Percentiles rank a stretch among this genome's conserved stretches.
phyloP scores from a whole-genome alignment of 2,797 vertebrate genomes.

The Myoxocephalus aenaeus region DNA sequence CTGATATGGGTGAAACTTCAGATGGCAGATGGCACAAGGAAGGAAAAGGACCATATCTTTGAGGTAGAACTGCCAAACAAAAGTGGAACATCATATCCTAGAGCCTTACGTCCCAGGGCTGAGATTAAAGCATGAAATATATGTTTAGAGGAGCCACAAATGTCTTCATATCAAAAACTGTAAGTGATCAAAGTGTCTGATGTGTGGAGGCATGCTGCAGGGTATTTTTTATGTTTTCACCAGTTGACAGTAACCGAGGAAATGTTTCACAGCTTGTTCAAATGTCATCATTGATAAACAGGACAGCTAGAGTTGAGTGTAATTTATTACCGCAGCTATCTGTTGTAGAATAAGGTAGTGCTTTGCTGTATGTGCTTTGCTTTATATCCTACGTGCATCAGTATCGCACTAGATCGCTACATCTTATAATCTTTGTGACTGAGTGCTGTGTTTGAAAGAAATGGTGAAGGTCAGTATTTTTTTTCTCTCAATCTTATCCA shows the following conservation, averaged over 20 bases:
- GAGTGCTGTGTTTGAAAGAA: slow-evolving; percentile 35
- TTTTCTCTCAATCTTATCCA: slow-evolving; percentile 40
- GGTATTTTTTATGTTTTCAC: slow-evolving; percentile 64
- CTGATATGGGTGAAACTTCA: slow-evolving; percentile 83
- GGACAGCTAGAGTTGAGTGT: slow-evolving; percentile 36
- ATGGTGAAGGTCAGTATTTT: slow-evolving; percentile 35
- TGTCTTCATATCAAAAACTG: slow-evolving; percentile 76
- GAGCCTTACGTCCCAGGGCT: slow-evolving; percentile 73
- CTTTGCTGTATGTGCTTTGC: not conserved
- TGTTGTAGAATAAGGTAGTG: not conserved
- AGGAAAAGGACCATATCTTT: slow-evolving; percentile 78
- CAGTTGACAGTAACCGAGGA: slow-evolving; percentile 61
- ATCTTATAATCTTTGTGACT: slow-evolving; percentile 27
- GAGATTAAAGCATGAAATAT: slow-evolving; percentile 79
- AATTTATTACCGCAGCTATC: slow-evolving; percentile 37
- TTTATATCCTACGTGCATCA: slow-evolving; percentile 18
- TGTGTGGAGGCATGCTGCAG: slow-evolving; percentile 74
- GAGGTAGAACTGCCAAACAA: slow-evolving; percentile 80
- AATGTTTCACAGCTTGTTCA: slow-evolving; percentile 64
- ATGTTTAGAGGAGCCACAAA: slow-evolving; percentile 70
- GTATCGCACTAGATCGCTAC: slow-evolving; percentile 20
- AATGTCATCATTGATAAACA: slow-evolving; percentile 65
- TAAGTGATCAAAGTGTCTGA: slow-evolving; percentile 76
- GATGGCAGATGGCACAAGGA: slow-evolving; percentile 85
- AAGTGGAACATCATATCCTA: slow-evolving; percentile 78